These are phyloP conservation scores for Cyprinodon brontotheroides DNA, from an alignment of 2,113 vertebrate genomes.

Conservation along the genomic window DNA sequence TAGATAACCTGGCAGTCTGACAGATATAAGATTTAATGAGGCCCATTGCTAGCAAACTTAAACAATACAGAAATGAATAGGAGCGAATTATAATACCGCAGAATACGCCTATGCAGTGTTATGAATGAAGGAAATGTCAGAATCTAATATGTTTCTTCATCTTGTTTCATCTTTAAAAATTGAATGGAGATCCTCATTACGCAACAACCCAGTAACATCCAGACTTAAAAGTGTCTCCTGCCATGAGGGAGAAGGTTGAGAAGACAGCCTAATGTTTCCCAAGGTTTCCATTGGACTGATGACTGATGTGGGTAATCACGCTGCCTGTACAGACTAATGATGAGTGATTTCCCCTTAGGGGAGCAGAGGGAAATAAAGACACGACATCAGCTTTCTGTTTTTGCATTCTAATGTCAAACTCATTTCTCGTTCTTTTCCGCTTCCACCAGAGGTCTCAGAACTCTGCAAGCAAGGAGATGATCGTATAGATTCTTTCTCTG, in stretches of 20 bases:
- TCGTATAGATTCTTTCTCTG: background rate
- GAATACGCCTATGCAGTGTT: background rate
- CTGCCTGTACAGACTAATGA: slow-evolving; percentile 47
- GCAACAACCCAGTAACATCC: background rate
- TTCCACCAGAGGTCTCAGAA: slow-evolving; percentile 7
- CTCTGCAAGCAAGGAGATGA: background rate
- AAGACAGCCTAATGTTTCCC: slow-evolving; percentile 49
- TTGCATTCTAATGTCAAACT: background rate
- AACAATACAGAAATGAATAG: background rate
- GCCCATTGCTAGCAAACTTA: background rate
- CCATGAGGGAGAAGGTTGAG: slow-evolving; percentile 28
- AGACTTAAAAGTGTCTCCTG: slow-evolving; percentile 8
- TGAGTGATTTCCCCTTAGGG: slow-evolving; percentile 47
- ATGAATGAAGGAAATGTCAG: background rate
- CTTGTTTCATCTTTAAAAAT: slow-evolving; percentile 8
- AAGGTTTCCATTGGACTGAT: slow-evolving; percentile 53
- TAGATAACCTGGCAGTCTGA: background rate
- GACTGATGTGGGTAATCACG: slow-evolving; percentile 61
- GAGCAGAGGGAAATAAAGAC: slow-evolving; percentile 16
- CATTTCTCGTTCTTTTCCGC: slow-evolving; percentile 32
- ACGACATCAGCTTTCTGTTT: slow-evolving; percentile 21
- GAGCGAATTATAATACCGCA: background rate
- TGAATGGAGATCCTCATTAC: slow-evolving; percentile 12
- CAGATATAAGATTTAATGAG: background rate
- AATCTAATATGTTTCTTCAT: background rate